Evolutionary conservation across 2,113 vertebrate species (phyloP), one percentile per base, ranked within the genome.

Genomic region (Oenanthe melanoleuca): DNA sequence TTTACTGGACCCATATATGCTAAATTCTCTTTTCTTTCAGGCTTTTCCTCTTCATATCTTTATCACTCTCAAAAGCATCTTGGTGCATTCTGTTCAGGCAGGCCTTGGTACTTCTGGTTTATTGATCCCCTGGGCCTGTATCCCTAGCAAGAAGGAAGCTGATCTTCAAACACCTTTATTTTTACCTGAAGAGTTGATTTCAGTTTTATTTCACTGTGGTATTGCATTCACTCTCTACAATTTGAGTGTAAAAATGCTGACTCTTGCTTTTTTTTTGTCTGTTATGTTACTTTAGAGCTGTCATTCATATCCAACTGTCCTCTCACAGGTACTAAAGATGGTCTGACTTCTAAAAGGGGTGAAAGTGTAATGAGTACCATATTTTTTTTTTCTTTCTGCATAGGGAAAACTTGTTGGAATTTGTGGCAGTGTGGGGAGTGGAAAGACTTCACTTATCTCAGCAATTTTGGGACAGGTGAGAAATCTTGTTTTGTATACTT

Each of bases 391-490:
- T 37, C 65, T 81, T 70, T 63, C 2, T 97, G 6, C 61, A 34
- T 95, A 99, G 99, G 99, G 98, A 50, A 98, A 98, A 92, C 98
- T 99, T 94, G 97, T 99, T 67, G 99, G 99, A 73, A 99, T 99
- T 95, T 99, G 99, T 89, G 99, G 99, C 89, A 99, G 98, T 80
- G 99, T 99, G 67, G 99, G 99, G 95, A 99, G 99, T 16, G 99
- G 99, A 90, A 99, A 99, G 96, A 99, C 99, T 16, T 99, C 99
- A 10, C 98, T 99, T 61, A 98, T 99, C 87, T 99, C 99, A 38
- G 98, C 99, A 72, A 97, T 99, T 95, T 97, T 99, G 88, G 99
- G 99, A 93, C 99, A 99, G 99, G 99, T 99, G 96, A 98, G 93
- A 91, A 55, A 92, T 42, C 66, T 28, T 82, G 21, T 42, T 78